phyloP scores from a whole-genome alignment of 2,888 invertebrate genomes.

The Eupelmus urozonus region DNA sequence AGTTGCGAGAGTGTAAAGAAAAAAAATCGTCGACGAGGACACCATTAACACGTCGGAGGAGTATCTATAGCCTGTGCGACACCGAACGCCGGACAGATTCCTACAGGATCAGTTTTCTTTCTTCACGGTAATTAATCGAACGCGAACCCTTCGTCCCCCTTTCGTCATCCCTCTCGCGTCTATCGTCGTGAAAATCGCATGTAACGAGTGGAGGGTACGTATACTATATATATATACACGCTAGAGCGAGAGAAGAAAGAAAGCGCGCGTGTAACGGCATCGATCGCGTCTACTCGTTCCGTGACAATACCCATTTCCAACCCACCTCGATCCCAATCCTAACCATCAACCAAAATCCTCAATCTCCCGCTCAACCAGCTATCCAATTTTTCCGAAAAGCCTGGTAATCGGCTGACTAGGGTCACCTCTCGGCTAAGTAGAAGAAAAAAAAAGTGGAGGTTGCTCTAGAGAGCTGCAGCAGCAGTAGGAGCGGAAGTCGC shows the following conservation, averaged over 20 bases:
- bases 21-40: background rate
- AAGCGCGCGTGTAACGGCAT: constrained; percentile 11
- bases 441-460: background rate
- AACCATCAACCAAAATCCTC: no score
- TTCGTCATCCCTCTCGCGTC: no score
- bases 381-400: no score
- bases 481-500: constrained; percentile 60
- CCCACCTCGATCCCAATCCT: no score
- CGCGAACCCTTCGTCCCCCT: background rate
- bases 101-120: constrained; percentile 7
- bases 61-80: constrained; percentile 2
- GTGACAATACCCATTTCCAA: background rate
- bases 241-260: background rate
- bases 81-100: background rate
- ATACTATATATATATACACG: background rate
- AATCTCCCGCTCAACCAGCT: no score
- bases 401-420: no score
- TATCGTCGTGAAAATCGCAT: no score
- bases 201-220: no score
- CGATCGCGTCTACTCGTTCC: constrained; percentile 44
- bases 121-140: constrained; percentile 28
- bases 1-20: background rate
- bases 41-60: constrained; percentile 6
- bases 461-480: constrained; percentile 2
- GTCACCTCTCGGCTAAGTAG: no score